A percentile compares a stretch with the other conserved stretches of the same genome.
Conservation (phyloP, 2,888 invertebrate species). For the Metellina segmentata region DNA sequence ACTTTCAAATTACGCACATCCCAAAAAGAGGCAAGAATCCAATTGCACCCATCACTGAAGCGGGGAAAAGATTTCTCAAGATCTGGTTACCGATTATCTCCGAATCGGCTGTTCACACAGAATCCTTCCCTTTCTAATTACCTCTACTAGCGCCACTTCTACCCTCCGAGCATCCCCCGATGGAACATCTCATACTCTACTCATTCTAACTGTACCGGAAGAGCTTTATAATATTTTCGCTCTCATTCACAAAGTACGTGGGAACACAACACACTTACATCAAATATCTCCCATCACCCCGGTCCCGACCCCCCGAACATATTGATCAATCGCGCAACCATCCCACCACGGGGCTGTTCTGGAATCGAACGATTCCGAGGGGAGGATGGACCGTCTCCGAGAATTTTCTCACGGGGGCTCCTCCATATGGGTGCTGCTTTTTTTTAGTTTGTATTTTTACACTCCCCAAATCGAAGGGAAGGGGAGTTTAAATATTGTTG, state of each 20-base stretch:
- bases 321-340: conserved; percentile 65
- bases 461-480: background rate
- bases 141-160: conserved; percentile 47
- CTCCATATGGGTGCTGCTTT: conserved; percentile 69
- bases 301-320: conserved; percentile 32
- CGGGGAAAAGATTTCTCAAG: background rate
- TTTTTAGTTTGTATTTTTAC: conserved; percentile 3
- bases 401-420: conserved; percentile 74
- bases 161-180: conserved; percentile 41
- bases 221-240: conserved; percentile 76
- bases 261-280: conserved; percentile 67
- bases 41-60: too few relatives aligned
- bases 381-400: conserved; percentile 37
- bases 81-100: conserved; percentile 15
- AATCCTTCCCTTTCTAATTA: conserved; percentile 74
- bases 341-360: conserved; percentile 19
- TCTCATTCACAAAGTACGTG: conserved; percentile 76
- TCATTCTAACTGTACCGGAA: conserved; percentile 72
- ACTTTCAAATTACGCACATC: too few relatives aligned
- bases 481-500: conserved; percentile 73
- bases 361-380: conserved; percentile 61
- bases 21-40: too few relatives aligned
- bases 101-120: conserved; percentile 2
- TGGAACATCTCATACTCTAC: conserved; percentile 41
- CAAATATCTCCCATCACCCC: conserved; percentile 20